These are phyloP conservation scores for Danio choprae DNA, from an alignment of 2,797 vertebrate species.

Conservation along the genomic window DNA sequence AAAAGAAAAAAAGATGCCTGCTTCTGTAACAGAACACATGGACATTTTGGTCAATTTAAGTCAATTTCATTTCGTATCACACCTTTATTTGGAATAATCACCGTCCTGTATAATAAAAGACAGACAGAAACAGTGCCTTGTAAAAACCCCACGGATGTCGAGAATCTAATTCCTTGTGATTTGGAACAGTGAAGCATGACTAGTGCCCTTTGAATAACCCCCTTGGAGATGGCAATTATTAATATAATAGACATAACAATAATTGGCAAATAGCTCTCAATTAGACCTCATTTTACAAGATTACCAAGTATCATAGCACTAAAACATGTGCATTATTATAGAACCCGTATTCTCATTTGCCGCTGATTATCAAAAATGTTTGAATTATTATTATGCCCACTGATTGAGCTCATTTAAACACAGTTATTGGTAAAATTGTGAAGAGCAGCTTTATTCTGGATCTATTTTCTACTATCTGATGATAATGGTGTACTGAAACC, in stretches of 20 bases:
- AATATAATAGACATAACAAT: conserved; percentile 10
- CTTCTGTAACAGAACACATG: background rate
- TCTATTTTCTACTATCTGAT: background rate
- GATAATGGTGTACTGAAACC: background rate
- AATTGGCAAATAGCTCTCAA: conserved; percentile 2
- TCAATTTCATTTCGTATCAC: background rate
- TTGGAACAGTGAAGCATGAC: background rate
- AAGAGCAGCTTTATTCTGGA: background rate
- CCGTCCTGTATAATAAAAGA: background rate
- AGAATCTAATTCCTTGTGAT: conserved; percentile 1
- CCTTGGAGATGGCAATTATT: background rate
- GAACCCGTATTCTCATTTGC: background rate
- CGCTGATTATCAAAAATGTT: conserved; percentile 9
- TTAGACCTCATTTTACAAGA: background rate
- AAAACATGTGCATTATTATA: background rate
- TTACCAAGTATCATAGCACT: conserved; percentile 8
- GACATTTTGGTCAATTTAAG: background rate
- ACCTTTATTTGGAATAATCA: background rate
- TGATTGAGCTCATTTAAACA: background rate
- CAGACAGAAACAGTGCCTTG: background rate
- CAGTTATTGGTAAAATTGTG: background rate
- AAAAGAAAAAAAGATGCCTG: background rate
- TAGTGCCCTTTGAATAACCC: background rate
- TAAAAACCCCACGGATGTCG: background rate
- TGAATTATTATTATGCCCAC: conserved; percentile 7